Evolutionary conservation across 1,140 invertebrate species (phyloP).

Genomic region (Drosophila pandora): DNA sequence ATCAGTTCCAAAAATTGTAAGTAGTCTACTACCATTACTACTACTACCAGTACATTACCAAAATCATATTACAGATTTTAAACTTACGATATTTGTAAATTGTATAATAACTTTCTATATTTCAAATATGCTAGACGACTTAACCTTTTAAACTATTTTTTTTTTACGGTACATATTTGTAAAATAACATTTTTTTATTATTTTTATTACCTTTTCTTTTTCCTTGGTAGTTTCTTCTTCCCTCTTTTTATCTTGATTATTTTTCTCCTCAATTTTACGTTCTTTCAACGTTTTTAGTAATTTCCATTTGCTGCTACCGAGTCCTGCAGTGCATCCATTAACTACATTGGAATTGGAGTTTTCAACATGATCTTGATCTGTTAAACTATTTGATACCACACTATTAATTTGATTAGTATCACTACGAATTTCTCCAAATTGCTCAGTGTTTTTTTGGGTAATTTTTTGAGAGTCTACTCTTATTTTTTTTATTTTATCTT

Average conservation of each 20-base stretch:
- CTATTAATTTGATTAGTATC: neutral
- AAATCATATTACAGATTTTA: too few species aligned
- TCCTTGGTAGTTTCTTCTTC: constrained; percentile 88
- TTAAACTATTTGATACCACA: constrained; percentile 12
- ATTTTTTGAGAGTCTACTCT: neutral
- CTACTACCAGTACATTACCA: too few species aligned
- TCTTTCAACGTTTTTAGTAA: constrained; percentile 94
- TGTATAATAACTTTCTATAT: too few species aligned
- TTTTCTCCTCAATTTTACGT: constrained; percentile 93
- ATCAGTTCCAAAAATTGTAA: too few species aligned
- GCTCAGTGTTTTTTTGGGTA: too few species aligned
- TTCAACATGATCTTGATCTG: constrained; percentile 59
- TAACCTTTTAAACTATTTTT: too few species aligned
- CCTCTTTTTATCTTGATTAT: constrained; percentile 85
- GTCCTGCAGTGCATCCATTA: constrained; percentile 36
- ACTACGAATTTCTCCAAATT: neutral
- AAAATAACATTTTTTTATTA: neutral
- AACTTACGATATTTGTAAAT: too few species aligned
- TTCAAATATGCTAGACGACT: too few species aligned
- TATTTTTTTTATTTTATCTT: neutral
- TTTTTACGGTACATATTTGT: neutral
- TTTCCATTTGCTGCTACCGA: constrained; percentile 92
- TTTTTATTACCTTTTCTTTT: constrained; percentile 86
- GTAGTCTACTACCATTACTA: too few species aligned
- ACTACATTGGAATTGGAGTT: constrained; percentile 25